phyloP scores from a whole-genome alignment of 2,888 invertebrate species.

The Cryptocheilus praepositus region DNA sequence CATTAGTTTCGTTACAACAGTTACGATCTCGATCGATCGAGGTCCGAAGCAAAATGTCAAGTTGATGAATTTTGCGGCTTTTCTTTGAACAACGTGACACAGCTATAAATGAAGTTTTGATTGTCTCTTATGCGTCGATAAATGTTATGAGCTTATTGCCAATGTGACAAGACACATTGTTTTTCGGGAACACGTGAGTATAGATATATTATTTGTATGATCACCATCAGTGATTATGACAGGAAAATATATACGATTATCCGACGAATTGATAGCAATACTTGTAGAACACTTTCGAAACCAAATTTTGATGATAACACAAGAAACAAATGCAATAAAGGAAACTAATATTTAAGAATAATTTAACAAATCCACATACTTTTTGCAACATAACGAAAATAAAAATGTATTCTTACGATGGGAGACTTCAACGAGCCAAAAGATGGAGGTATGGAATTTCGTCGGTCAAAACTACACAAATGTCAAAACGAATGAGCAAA shows the following conservation, averaged over 20 bases:
- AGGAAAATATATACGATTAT: too few relatives aligned
- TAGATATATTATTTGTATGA: too few relatives aligned
- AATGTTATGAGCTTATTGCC: background rate
- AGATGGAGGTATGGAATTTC: conserved; percentile 14
- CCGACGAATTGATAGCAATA: too few relatives aligned
- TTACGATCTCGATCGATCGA: conserved; percentile 34
- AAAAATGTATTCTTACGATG: background rate
- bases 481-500: conserved; percentile 37
- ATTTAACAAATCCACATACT: background rate
- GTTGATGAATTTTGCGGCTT: background rate
- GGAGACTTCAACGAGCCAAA: conserved; percentile 27
- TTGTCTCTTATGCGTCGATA: background rate
- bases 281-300: too few relatives aligned
- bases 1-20: conserved; percentile 16
- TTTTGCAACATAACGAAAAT: background rate
- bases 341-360: background rate
- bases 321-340: background rate
- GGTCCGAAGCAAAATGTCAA: conserved; percentile 41
- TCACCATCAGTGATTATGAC: too few relatives aligned
- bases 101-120: background rate
- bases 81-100: background rate
- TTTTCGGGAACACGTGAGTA: too few relatives aligned
- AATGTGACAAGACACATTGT: background rate
- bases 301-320: too few relatives aligned
- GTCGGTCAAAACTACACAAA: conserved; percentile 27